Percentiles rank a stretch among this genome's conserved stretches.
phyloP scores from a whole-genome alignment of 1,140 invertebrate genomes.

The Polyergus mexicanus region DNA sequence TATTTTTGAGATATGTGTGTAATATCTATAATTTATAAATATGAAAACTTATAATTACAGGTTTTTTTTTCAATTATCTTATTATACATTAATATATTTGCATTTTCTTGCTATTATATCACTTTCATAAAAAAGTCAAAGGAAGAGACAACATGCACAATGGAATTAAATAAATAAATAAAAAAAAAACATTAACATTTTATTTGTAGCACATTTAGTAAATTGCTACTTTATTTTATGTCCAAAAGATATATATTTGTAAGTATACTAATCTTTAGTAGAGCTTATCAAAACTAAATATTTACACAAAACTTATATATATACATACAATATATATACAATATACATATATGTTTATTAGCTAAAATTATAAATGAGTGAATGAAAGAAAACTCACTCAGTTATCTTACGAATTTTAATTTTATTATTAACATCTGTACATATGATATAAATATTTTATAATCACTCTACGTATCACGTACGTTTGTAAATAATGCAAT shows the following conservation, averaged over 20 bases:
- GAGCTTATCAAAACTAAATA: background rate
- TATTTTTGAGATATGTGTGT: background rate
- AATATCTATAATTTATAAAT: background rate
- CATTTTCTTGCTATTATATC: background rate
- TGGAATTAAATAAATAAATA: background rate
- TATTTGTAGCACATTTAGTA: slow-evolving; percentile 3
- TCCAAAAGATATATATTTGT: slow-evolving; percentile 11
- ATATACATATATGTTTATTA: background rate
- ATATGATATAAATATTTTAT: slow-evolving; percentile 70
- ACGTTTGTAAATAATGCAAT: slow-evolving; percentile 17
- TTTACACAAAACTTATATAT: background rate
- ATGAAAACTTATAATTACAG: background rate
- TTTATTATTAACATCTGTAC: slow-evolving; percentile 70
- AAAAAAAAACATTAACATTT: slow-evolving; percentile 3
- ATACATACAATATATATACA: too few species aligned
- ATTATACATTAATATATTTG: background rate
- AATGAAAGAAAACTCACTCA: background rate
- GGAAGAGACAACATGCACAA: background rate
- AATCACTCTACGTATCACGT: slow-evolving; percentile 53
- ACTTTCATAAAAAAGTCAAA: background rate
- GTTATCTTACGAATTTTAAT: slow-evolving; percentile 59
- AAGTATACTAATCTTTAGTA: background rate
- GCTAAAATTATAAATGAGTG: slow-evolving; percentile 1
- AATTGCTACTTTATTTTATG: background rate
- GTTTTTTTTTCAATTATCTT: background rate